Base-by-base conservation (phyloP, 2,797 vertebrate species). In the Hemibagrus guttatus region DNA sequence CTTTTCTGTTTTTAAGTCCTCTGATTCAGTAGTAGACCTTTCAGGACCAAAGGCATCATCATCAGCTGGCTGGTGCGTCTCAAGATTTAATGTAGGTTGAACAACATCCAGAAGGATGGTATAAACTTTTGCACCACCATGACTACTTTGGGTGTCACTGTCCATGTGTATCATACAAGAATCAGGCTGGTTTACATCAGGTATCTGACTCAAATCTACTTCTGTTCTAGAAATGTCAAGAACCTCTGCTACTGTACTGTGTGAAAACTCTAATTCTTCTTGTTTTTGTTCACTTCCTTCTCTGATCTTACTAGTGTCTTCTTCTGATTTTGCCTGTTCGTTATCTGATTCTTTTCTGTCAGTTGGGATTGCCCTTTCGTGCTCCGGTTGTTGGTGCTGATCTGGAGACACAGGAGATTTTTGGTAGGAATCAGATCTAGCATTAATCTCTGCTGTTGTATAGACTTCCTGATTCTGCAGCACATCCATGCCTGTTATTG, bases 21-120 rank as follows among this genome's bases (percentile, higher is more conserved):
- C 46, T 49, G 46, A n/a, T 54, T 28, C 9, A 16, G 54, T 19
- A 39, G 54, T 14, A 56, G 5, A 2, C 14, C 59, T 39, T 59
- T 23, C 19, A 80, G 35, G 11, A 79, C 5, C 39, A 59, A 58
- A 35, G 39, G 23, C 46, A 49, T 49, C 9, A 49, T 49, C 46
- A 49, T 49, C 56, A 46, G 9, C 0, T 72, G 42, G 11, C 13
- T 82, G 54, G 13, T 66, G 79, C 8, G 12, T n/a, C 19, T 83
- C 85, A 75, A 46, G 49, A 39, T 54, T 54, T 2, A 68, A 11
- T 52, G 2, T 39, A 59, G 83, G 31, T 56, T 80, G 31, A 61
- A 85, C 72, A 49, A 86, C 56, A 56, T 92, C 91, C 1, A 91
- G 84, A 39, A 91, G 0, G 16, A 90, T 78, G 28, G 90, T 84